Base-by-base conservation (phyloP, 1,140 invertebrate genomes). In the Ylistrum balloti region DNA sequence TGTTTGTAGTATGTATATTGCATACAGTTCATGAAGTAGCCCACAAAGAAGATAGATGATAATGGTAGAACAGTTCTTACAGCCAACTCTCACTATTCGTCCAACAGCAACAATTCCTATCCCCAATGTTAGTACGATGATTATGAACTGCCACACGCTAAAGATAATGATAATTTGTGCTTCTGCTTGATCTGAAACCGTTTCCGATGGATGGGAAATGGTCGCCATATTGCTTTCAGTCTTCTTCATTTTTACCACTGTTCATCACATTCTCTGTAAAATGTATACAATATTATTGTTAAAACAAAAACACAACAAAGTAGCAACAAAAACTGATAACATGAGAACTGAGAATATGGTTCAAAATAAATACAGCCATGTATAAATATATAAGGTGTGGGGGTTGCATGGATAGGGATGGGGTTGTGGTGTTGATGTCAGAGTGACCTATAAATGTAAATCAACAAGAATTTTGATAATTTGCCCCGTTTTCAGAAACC, bases 1-100 rank as follows among this genome's bases (percentile, higher is more conserved):
- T 74, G 56, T 74, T n/a, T 74, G 56, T 11, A 74, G 56, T 74
- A 74, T 74, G 13, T 74, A 74, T 74, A 74, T 74, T 7, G 56
- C 56, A 17, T 74, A 74, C 56, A 74, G n/a, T 74, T 74, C 56
- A 28, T 74, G 56, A 28, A 74, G 22, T 1, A 74, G 9, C 2
- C 56, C 56, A 74, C 56, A 74, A 1, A 74, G 56, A 17, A 74
- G 56, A 11, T 5, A 74, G 15, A 74, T 11, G n/a, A 74, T 28
- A 5, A 74, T 74, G 22, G 56, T 74, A 7, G n/a, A 3, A 28
- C 56, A 5, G 56, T 74, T 74, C 56, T 74, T 74, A 74, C 56
- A 74, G 5, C 56, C 56, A 17, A 74, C 56, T n/a, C 56, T n/a
- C 22, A 28, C n/a, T 28, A 74, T 5, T n/a, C 56, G 56, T 74